A percentile compares a stretch with the other conserved stretches of the same genome.
Evolutionary conservation across 2,797 vertebrate species (phyloP).

Genomic region (Malurus leucopterus): DNA sequence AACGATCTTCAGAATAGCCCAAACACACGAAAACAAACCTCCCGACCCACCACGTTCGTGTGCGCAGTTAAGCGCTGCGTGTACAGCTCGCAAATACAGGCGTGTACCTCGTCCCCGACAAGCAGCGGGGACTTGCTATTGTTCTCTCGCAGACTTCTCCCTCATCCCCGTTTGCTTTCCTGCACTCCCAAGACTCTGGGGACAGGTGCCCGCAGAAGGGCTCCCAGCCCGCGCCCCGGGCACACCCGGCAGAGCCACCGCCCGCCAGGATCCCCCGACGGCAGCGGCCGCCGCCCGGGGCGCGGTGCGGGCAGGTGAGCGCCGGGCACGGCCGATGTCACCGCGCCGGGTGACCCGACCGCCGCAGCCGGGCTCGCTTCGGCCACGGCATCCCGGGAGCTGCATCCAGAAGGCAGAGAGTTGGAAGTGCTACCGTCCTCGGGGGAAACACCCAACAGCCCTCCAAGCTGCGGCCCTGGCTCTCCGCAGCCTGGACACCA

Average conservation of each 20-base stretch:
- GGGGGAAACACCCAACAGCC: neutral
- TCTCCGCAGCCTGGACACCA: neutral
- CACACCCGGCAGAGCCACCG: neutral
- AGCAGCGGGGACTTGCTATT: neutral
- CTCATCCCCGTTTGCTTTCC: fast-evolving
- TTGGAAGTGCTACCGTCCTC: neutral
- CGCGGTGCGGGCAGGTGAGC: neutral
- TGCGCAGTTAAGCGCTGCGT: fast-evolving
- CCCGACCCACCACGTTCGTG: fast-evolving
- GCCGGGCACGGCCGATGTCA: neutral
- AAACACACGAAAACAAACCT: neutral
- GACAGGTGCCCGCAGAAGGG: neutral
- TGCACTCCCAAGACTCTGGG: fast-evolving
- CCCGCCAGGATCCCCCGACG: neutral
- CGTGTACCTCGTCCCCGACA: neutral
- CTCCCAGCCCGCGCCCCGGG: neutral
- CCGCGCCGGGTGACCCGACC: neutral
- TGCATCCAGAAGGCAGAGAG: neutral
- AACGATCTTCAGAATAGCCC: neutral
- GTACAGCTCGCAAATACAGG: fast-evolving
- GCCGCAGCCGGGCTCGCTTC: neutral
- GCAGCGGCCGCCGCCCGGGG: neutral
- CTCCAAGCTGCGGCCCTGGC: neutral
- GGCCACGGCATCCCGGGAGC: neutral
- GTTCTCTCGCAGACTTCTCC: neutral